Conservation (phyloP, 37 sponge, comb jelly and placozoan genomes). For the Diacarnus erythraeanus region DNA sequence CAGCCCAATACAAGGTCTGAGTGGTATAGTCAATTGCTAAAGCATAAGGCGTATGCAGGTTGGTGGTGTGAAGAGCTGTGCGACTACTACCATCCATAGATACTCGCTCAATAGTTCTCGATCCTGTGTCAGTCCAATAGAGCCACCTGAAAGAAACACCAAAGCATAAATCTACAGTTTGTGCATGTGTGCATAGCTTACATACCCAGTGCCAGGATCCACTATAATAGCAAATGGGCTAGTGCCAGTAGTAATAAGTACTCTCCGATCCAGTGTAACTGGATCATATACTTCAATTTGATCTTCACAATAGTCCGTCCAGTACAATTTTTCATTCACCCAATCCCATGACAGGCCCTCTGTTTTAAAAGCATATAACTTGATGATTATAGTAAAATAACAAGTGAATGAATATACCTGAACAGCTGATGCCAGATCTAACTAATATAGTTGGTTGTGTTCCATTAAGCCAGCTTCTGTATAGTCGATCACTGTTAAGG, state of each 20-base stretch:
- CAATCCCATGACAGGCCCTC: constrained; percentile 72
- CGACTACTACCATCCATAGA: constrained; percentile 66
- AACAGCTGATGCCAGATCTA: constrained; percentile 9
- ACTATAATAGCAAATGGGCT: background rate
- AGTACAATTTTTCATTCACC: constrained; percentile 64
- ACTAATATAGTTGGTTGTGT: constrained; percentile 4
- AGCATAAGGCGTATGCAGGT: constrained; percentile 32
- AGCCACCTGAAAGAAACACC: constrained; percentile 17
- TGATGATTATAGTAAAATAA: background rate
- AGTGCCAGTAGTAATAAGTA: constrained; percentile 22
- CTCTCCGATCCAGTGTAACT: constrained; percentile 34
- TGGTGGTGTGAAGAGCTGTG: constrained; percentile 15
- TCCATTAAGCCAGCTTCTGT: constrained; percentile 15
- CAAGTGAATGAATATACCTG: background rate
- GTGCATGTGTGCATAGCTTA: constrained; percentile 31
- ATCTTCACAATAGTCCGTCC: constrained; percentile 40
- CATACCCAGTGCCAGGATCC: constrained; percentile 20
- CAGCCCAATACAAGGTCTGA: constrained; percentile 41
- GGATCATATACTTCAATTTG: constrained; percentile 31
- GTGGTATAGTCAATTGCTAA: constrained; percentile 34
- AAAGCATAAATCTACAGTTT: too few relatives aligned
- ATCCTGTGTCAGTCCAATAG: constrained; percentile 71
- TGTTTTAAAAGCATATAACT: background rate
- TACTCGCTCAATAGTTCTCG: constrained; percentile 44
- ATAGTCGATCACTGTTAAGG: constrained; percentile 1